Evolutionary conservation across 2,113 vertebrate species (phyloP), one percentile per base, ranked within the genome.

Genomic region (Xiphophorus maculatus): DNA sequence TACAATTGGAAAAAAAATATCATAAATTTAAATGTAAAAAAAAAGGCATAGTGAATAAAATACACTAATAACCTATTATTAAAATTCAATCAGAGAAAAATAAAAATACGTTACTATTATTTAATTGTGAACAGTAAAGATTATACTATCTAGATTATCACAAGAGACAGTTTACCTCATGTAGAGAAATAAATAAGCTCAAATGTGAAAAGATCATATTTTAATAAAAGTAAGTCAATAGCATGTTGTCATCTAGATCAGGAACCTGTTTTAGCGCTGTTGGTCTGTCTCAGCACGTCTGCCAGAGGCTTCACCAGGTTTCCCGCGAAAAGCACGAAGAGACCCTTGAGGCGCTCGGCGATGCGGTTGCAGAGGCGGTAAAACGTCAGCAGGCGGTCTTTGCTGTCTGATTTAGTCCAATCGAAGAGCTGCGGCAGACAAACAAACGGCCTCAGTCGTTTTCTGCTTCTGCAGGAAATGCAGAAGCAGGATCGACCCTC

Each of bases 291-390:
- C 79, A 99, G 92, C 7, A 95, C 91, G 54, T 98, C 96, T 0
- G 96, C 93, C 54, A 98, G 93, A 0, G 96, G 94, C 73, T 97
- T 98, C 76, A 99, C 95, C 76, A 99, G 90, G 66, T 98, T 97
- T 28, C 97, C 97, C 0, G 98, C 96, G 71, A 99, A 99, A 19
- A 99, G 92, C 8, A 95, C 95, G 63, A 99, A 99, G 63, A 99
- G 95, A 3, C 97, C 97, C 84, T 96, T 98, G 69, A 99, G 95
- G 14, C 93, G 95, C 22, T 94, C 94, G 27, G 98, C 97, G 35
- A 98, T 88, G 82, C 87, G 30, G 33, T 97, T 92, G 2, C 94
- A 89, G 78, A 98, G 84, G 0, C 96, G 94, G 89, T 93, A 96
- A 90, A 99, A 99, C 0, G 98, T 98, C 90, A 99, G 69, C 77